Evolutionary conservation across 1,140 invertebrate species (phyloP).

Genomic region (Polypedilum pembai): DNA sequence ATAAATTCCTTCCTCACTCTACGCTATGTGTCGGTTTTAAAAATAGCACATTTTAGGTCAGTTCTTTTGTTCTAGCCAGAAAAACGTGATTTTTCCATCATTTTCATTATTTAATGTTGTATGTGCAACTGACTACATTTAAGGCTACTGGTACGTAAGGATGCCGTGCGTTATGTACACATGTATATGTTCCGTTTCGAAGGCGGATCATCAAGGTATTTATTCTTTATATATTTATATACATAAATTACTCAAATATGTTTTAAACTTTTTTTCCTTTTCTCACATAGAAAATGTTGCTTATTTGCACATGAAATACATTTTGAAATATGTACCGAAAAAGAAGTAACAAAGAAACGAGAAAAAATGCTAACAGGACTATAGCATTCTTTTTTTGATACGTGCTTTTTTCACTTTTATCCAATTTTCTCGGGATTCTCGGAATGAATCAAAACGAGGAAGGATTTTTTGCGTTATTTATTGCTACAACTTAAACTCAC

Average conservation of each 20-base stretch:
- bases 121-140: neutral
- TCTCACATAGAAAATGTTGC: neutral
- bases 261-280: too few relatives aligned
- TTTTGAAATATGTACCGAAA: neutral
- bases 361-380: slow-evolving; percentile 12
- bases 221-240: neutral
- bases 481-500: neutral
- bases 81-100: slow-evolving; percentile 25
- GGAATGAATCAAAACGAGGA: neutral
- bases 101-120: slow-evolving; percentile 24
- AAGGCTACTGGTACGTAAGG: neutral
- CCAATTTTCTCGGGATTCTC: slow-evolving; percentile 9
- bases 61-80: slow-evolving; percentile 10
- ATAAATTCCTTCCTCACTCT: neutral
- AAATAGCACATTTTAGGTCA: slow-evolving; percentile 24
- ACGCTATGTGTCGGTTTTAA: neutral
- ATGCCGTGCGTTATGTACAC: neutral
- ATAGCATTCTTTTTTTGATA: slow-evolving; percentile 20
- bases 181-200: neutral
- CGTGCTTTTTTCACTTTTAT: slow-evolving; percentile 24
- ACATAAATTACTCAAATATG: too few relatives aligned
- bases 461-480: neutral
- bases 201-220: slow-evolving; percentile 15
- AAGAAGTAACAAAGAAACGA: neutral
- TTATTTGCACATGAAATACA: neutral